Evolutionary conservation across 2,113 vertebrate species (phyloP), one percentile per base, ranked within the genome.

Genomic region (Scomber japonicus): DNA sequence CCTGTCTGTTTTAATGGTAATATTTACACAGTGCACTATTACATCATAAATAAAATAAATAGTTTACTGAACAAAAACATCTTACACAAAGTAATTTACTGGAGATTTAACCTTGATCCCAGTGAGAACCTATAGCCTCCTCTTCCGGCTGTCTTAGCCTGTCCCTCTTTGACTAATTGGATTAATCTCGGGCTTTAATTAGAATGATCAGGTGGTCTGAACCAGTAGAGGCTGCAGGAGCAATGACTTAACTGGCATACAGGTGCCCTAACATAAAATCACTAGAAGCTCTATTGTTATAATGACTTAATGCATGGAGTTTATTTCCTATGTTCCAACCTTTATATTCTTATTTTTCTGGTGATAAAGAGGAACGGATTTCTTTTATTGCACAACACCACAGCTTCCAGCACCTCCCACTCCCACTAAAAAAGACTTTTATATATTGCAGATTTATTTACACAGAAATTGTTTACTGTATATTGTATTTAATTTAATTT

Each of bases 111-210:
- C 84, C 87, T 89, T 84, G 82, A 75, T 77, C 40, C 76, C 46
- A 31, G 8, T 75, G 55, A 51, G 73, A 15, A 67, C 55, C 57
- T 49, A 13, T 21, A 62, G 24, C 51, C 16, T 62, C 61, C 64
- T 80, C 62, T 49, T 51, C 56, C 81, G 80, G 53, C 80, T 79
- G 74, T 64, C 81, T 83, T 75, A 85, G 83, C 65, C 56, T 86
- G 74, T 81, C 84, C 82, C 76, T 75, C 75, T 92, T 85, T 80
- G 30, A 40, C 88, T 93, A 91, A 95, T 93, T 92, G 89, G 92
- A 93, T 94, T 84, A 73, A 89, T 89, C 69, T 78, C 57, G 61
- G 55, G 81, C 89, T 92, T 90, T 93, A 93, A 94, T 94, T 93
- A 92, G 90, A 91, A 69, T 8, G 54, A 88, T 89, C 82, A 91